Percentiles rank a stretch among this genome's conserved stretches.
phyloP scores from a whole-genome alignment of 2,113 vertebrate species.

The Sialia sialis region DNA sequence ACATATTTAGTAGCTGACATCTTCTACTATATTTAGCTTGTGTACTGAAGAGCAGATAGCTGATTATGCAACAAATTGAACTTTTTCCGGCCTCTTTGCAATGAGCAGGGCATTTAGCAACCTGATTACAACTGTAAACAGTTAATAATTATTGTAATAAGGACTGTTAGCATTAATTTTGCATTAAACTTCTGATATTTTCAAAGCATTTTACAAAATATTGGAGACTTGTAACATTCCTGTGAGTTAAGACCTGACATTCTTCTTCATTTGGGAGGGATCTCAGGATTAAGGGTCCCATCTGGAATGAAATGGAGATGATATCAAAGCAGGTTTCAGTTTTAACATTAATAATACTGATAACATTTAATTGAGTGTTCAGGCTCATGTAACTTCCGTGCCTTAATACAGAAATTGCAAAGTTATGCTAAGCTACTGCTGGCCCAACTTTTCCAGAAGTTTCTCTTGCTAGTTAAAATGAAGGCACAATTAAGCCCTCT shows the following conservation, averaged over 20 bases:
- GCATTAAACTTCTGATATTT: conserved; percentile 2
- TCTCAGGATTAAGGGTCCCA: not conserved
- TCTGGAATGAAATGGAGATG: not conserved
- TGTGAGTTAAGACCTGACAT: not conserved
- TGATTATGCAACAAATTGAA: conserved; percentile 61
- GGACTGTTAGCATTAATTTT: conserved; percentile 24
- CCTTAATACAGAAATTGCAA: not conserved
- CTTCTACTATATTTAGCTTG: conserved; percentile 55
- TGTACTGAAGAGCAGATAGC: conserved; percentile 41
- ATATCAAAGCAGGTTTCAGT: not conserved
- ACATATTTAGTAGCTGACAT: conserved; percentile 65
- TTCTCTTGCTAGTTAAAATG: not conserved
- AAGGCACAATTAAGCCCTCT: not conserved
- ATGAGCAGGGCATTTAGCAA: conserved; percentile 20
- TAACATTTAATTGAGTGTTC: not conserved
- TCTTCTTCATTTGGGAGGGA: not conserved
- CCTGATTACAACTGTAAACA: conserved; percentile 48
- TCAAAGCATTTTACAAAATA: not conserved
- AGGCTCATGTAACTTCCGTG: not conserved
- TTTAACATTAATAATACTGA: not conserved
- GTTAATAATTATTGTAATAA: conserved; percentile 57
- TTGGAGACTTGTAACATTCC: not conserved
- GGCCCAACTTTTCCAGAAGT: not conserved
- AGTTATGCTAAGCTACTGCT: not conserved
- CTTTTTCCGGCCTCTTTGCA: conserved; percentile 5